Evolutionary conservation across 2,888 invertebrate genomes (phyloP).

Genomic region (Icerya purchasi): DNA sequence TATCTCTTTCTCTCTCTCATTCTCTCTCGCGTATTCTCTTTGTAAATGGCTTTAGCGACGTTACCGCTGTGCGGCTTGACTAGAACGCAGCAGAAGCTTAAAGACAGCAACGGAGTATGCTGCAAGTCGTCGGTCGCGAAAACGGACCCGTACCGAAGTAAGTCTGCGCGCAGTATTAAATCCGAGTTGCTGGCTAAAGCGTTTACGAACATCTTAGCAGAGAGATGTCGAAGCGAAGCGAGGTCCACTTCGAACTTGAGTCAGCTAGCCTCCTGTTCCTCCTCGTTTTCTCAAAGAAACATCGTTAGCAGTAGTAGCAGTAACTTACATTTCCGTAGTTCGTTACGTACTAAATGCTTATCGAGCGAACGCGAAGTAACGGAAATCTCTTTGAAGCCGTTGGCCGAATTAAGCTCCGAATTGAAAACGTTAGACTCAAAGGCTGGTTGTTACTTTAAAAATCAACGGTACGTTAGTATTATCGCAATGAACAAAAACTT

Average conservation of each 20-base stretch:
- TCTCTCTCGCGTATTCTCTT: too few species aligned
- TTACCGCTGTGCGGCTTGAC: too few species aligned
- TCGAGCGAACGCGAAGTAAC: neutral
- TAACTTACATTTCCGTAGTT: neutral
- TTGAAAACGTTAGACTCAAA: constrained; percentile 5
- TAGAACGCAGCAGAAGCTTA: too few species aligned
- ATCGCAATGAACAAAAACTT: too few species aligned
- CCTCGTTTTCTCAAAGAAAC: too few species aligned
- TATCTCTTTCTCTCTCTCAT: too few species aligned
- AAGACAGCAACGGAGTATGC: too few species aligned
- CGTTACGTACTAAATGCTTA: neutral
- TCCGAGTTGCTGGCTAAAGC: constrained; percentile 8
- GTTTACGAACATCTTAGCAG: constrained; percentile 8
- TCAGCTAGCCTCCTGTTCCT: neutral
- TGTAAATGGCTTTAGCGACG: too few species aligned
- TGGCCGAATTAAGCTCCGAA: neutral
- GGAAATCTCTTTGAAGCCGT: neutral
- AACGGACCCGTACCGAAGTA: constrained; percentile 2
- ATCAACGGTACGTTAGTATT: constrained; percentile 12
- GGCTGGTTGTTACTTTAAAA: constrained; percentile 1
- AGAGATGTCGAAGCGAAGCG: constrained; percentile 5
- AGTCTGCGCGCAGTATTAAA: constrained; percentile 9
- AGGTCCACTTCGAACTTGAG: neutral
- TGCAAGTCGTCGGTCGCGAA: too few species aligned
- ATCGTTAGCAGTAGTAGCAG: neutral